phyloP scores from a whole-genome alignment of 2,113 vertebrate species.

The Nothobranchius kuhntae region DNA sequence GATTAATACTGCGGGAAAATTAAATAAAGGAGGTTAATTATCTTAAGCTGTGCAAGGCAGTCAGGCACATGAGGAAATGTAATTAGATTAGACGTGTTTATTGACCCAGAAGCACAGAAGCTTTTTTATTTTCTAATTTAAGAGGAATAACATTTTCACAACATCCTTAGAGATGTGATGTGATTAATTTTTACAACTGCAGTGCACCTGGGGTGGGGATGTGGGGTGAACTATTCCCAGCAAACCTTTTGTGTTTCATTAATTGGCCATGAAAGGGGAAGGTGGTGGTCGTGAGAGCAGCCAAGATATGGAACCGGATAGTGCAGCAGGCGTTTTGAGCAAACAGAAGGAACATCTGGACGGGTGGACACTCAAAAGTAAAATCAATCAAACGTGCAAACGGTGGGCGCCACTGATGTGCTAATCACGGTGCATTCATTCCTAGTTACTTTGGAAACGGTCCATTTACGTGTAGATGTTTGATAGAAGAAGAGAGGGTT shows the following conservation, averaged over 20 bases:
- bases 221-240: not conserved
- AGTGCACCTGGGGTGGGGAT: not conserved
- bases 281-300: slow-evolving; percentile 39
- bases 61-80: not conserved
- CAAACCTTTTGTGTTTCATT: slow-evolving; percentile 2
- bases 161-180: too few relatives aligned
- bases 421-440: slow-evolving; percentile 10
- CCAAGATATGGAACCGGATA: slow-evolving; percentile 22
- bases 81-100: not conserved
- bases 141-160: not conserved
- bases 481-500: not conserved
- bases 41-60: not conserved
- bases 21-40: not conserved
- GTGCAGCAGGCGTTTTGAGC: slow-evolving; percentile 52
- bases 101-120: not conserved
- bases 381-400: slow-evolving; percentile 32
- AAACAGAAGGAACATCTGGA: slow-evolving; percentile 46
- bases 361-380: slow-evolving; percentile 16
- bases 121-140: not conserved
- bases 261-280: slow-evolving; percentile 8
- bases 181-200: too few relatives aligned
- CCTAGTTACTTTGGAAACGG: slow-evolving; percentile 3
- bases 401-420: slow-evolving; percentile 10
- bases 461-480: slow-evolving; percentile 3
- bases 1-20: not conserved